Evolutionary conservation across 1,140 invertebrate species (phyloP).

Genomic region (Atta texana): DNA sequence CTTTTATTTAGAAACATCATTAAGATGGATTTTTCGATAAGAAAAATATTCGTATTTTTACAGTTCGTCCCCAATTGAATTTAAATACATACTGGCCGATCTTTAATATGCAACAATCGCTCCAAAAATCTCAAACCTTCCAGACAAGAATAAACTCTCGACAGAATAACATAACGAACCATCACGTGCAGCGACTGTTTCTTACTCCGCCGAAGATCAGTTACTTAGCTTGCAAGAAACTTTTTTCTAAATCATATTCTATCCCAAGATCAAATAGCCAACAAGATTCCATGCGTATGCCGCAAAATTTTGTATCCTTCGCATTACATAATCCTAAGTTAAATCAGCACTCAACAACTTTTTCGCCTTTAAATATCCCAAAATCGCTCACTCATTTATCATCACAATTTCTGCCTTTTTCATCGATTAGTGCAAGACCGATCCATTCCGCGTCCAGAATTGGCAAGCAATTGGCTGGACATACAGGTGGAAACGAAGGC

Average conservation of each 20-base stretch:
- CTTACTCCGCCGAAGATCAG: slow-evolving; percentile 70
- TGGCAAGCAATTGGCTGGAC: not conserved
- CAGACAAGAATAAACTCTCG: slow-evolving; percentile 82
- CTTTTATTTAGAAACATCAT: not conserved
- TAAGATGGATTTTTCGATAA: not conserved
- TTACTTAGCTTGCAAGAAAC: slow-evolving; percentile 65
- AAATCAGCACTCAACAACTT: slow-evolving; percentile 73
- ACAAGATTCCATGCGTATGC: slow-evolving; percentile 34
- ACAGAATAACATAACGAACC: slow-evolving; percentile 78
- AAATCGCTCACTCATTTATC: slow-evolving; percentile 80
- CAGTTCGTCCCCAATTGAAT: slow-evolving; percentile 88
- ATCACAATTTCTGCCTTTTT: slow-evolving; percentile 70
- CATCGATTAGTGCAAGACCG: slow-evolving; percentile 61
- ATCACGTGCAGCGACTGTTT: slow-evolving; percentile 73
- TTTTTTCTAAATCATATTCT: slow-evolving; percentile 55
- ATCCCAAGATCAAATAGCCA: slow-evolving; percentile 54
- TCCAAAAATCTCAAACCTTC: slow-evolving; percentile 89
- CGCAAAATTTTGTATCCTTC: slow-evolving; percentile 34
- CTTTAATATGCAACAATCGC: slow-evolving; percentile 87
- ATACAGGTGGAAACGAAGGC: not conserved
- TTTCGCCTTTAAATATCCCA: slow-evolving; percentile 67
- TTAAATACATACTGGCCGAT: slow-evolving; percentile 82
- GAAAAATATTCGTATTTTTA: slow-evolving; percentile 71
- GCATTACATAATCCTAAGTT: slow-evolving; percentile 73
- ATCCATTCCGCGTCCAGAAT: slow-evolving; percentile 57